Conservation (phyloP, 2,113 vertebrate genomes). For the Mesocricetus auratus region DNA sequence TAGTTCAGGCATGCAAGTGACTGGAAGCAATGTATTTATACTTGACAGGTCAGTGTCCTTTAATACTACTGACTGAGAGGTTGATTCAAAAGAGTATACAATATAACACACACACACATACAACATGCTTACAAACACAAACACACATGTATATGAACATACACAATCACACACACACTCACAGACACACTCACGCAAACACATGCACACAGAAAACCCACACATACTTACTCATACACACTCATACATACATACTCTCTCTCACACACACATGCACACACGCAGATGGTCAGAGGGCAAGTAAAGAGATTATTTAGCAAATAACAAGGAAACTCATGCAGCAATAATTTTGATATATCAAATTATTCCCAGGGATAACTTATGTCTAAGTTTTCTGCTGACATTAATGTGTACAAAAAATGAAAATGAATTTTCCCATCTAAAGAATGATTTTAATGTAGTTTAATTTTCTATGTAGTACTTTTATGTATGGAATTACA, state of each 20-base stretch:
- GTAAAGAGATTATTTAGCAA: not conserved
- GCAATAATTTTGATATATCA: not conserved
- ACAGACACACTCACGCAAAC: not conserved
- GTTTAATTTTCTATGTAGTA: not conserved
- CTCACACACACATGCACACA: not conserved
- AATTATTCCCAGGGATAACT: not conserved
- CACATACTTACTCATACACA: not conserved
- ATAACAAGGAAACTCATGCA: not conserved
- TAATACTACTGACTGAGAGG: not conserved
- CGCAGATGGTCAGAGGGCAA: not conserved
- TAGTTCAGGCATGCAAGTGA: not conserved
- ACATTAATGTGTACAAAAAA: not conserved
- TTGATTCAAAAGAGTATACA: too few species aligned
- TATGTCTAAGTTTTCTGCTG: not conserved
- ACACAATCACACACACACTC: not conserved
- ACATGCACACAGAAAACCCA: not conserved
- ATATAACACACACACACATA: not conserved
- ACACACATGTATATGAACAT: too few species aligned
- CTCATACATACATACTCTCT: not conserved
- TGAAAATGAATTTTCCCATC: not conserved
- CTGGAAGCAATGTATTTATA: not conserved
- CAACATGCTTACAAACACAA: too few species aligned
- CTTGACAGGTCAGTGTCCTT: too few species aligned
- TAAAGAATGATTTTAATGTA: not conserved
- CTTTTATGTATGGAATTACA: not conserved